phyloP scores from a whole-genome alignment of 2,113 vertebrate genomes.

The Hemicordylus capensis region DNA sequence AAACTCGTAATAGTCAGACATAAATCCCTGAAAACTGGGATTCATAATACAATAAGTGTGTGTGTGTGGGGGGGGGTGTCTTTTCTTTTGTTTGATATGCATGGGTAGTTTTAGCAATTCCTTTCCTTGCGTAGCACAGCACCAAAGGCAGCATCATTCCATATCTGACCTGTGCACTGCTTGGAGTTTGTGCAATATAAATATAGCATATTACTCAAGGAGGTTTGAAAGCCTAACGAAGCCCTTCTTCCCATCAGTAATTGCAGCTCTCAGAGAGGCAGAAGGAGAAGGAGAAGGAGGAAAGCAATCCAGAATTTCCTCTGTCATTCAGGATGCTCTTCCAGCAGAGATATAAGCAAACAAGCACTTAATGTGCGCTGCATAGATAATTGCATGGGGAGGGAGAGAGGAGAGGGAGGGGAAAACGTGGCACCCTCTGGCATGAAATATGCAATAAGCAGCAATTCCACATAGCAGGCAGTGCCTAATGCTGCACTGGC shows the following conservation, averaged over 20 bases:
- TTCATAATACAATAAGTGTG: slow-evolving; percentile 5
- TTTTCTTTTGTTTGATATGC: slow-evolving; percentile 4
- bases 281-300: background rate
- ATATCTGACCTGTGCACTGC: background rate
- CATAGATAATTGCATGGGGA: background rate
- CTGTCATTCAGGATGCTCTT: slow-evolving; percentile 12
- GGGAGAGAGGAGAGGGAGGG: background rate
- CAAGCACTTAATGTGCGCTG: background rate
- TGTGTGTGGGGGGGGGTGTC: background rate
- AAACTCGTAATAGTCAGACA: background rate
- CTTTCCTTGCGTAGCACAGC: background rate
- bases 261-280: background rate
- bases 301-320: background rate
- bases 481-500: background rate
- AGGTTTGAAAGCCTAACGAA: slow-evolving; percentile 22
- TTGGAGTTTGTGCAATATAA: background rate
- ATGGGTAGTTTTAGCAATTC: background rate
- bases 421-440: background rate
- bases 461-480: background rate
- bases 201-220: slow-evolving; percentile 11
- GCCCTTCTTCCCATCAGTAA: background rate
- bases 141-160: background rate
- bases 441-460: background rate
- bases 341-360: slow-evolving; percentile 29
- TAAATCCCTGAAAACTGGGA: background rate